Conservation (phyloP, 1,140 invertebrate genomes). For the Scaptomyza montana region DNA sequence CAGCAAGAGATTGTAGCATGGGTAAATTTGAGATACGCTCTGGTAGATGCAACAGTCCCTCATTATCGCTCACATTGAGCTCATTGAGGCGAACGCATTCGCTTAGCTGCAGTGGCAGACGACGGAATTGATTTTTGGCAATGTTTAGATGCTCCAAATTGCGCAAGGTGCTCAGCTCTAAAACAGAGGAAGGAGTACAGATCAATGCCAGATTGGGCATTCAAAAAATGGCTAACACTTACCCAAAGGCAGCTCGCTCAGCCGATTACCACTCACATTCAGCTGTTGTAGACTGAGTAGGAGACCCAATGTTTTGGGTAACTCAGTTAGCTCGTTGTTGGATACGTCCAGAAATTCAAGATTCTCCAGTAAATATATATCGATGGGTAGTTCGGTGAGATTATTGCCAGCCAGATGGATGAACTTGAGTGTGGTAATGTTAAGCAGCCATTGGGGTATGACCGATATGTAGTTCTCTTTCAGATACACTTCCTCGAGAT, state of each 20-base stretch:
- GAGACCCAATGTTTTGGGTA: constrained; percentile 70
- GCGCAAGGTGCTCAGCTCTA: constrained; percentile 70
- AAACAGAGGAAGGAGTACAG: neutral
- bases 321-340: constrained; percentile 68
- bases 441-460: constrained; percentile 80
- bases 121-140: constrained; percentile 70
- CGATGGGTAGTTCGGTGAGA: constrained; percentile 64
- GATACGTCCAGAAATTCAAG: constrained; percentile 81
- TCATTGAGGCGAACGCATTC: constrained; percentile 75
- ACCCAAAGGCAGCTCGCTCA: constrained; percentile 71
- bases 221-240: constrained; percentile 26
- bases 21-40: constrained; percentile 75
- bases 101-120: constrained; percentile 72
- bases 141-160: constrained; percentile 78
- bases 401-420: constrained; percentile 80
- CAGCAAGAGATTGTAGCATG: constrained; percentile 71
- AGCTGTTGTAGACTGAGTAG: constrained; percentile 67
- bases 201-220: neutral
- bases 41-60: constrained; percentile 70
- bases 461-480: constrained; percentile 82
- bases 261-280: constrained; percentile 74
- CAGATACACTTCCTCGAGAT: constrained; percentile 77
- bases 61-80: constrained; percentile 80
- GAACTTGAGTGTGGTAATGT: constrained; percentile 78
- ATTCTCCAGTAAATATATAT: constrained; percentile 79